Conservation (phyloP, 2,888 invertebrate species). For the Polymixis lichenea region DNA sequence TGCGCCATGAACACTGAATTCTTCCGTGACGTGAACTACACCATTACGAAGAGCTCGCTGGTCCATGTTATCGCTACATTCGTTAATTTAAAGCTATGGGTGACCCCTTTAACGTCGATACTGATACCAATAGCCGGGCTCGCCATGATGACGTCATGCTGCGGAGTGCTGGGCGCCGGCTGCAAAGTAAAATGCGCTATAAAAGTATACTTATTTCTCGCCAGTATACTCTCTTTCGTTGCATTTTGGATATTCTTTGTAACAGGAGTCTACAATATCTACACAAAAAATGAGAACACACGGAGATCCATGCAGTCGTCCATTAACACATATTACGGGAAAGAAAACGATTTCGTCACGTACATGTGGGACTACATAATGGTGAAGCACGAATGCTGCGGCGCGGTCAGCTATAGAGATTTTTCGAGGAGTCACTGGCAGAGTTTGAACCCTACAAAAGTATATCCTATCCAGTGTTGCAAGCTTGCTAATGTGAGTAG, state of each 20-base stretch:
- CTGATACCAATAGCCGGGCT: conserved; percentile 77
- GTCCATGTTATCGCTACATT: conserved; percentile 79
- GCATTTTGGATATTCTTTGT: conserved; percentile 83
- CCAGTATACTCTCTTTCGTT: conserved; percentile 72
- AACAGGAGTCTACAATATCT: conserved; percentile 82
- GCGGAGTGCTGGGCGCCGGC: conserved; percentile 84
- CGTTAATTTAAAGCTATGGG: conserved; percentile 81
- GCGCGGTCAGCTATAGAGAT: conserved; percentile 78
- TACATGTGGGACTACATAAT: conserved; percentile 82
- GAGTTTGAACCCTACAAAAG: conserved; percentile 69
- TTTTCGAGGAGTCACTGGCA: conserved; percentile 81
- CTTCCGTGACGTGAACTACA: conserved; percentile 84
- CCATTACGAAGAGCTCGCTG: conserved; percentile 80
- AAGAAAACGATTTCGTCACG: conserved; percentile 81
- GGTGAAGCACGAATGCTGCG: conserved; percentile 84
- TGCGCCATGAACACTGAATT: conserved; percentile 83
- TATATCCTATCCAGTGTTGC: conserved; percentile 84
- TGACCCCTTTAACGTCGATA: conserved; percentile 80
- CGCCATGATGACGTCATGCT: conserved; percentile 83
- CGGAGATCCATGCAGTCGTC: conserved; percentile 72
- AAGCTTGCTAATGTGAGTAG: conserved; percentile 74
- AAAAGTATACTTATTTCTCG: conserved; percentile 83
- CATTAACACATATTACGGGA: conserved; percentile 78
- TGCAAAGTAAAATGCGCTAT: conserved; percentile 84
- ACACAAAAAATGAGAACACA: conserved; percentile 77